phyloP scores from a whole-genome alignment of 2,797 vertebrate species.

The Diceros bicornis region DNA sequence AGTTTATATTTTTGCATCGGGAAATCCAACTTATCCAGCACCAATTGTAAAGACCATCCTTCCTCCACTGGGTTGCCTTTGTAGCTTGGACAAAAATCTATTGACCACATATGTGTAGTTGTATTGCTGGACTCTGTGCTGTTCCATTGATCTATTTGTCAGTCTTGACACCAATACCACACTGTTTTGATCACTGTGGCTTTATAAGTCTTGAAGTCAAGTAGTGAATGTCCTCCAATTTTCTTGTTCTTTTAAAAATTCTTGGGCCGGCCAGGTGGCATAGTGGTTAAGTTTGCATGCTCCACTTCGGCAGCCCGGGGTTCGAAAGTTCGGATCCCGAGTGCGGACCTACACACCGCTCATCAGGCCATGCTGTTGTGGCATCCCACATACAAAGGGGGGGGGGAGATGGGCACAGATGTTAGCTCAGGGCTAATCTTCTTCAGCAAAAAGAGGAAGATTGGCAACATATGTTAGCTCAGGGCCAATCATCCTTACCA shows the following conservation, averaged over 20 bases:
- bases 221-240: background rate
- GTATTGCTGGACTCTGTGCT: background rate
- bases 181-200: background rate
- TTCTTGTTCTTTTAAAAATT: slow-evolving; percentile 7
- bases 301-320: too few species aligned
- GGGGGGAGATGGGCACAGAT: too few species aligned
- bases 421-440: too few species aligned
- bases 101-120: background rate
- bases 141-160: background rate
- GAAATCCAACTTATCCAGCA: slow-evolving; percentile 24
- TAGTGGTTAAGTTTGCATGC: too few species aligned
- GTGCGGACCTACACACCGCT: too few species aligned
- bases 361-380: too few species aligned
- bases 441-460: too few species aligned
- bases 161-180: background rate
- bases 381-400: too few species aligned
- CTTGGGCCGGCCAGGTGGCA: background rate
- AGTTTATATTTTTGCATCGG: background rate
- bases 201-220: background rate
- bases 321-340: too few species aligned
- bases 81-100: slow-evolving; percentile 14
- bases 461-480: too few species aligned
- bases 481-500: too few species aligned
- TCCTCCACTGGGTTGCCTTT: background rate
- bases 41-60: background rate